Evolutionary conservation across 2,888 invertebrate species (phyloP).

Genomic region (Parnassius apollo): DNA sequence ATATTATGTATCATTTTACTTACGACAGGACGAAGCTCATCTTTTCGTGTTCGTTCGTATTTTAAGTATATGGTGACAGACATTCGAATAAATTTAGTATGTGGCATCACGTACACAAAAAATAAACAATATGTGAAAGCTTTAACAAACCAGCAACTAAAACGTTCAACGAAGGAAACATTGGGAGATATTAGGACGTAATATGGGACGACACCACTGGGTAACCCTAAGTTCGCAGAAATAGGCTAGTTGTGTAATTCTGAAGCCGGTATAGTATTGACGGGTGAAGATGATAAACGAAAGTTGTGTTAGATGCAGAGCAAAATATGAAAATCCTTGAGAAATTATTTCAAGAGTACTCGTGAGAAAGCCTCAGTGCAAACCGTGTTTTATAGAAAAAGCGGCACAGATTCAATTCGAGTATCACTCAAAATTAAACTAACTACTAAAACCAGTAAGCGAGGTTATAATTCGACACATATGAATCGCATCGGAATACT

Average conservation of each 20-base stretch:
- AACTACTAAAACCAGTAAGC: conserved; percentile 76
- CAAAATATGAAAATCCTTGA: conserved; percentile 38
- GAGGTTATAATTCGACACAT: conserved; percentile 65
- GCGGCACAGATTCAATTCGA: conserved; percentile 67
- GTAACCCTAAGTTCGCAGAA: conserved; percentile 6
- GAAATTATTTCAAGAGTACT: conserved; percentile 42
- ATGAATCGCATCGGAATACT: conserved; percentile 48
- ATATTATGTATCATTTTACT: conserved; percentile 6
- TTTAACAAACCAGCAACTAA: conserved; percentile 63
- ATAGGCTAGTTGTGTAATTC: conserved; percentile 15
- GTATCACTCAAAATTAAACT: conserved; percentile 72
- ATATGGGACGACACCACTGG: neutral
- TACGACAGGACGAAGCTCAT: conserved; percentile 20
- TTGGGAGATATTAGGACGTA: neutral
- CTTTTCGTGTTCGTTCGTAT: conserved; percentile 3
- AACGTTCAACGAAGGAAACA: conserved; percentile 18
- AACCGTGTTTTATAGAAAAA: conserved; percentile 58
- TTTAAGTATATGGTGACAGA: conserved; percentile 6
- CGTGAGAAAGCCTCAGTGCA: conserved; percentile 57
- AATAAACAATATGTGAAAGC: conserved; percentile 32
- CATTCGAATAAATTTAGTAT: conserved; percentile 11
- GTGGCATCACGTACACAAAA: conserved; percentile 1
- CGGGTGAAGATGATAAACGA: conserved; percentile 12
- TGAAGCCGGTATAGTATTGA: conserved; percentile 18
- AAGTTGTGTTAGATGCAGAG: conserved; percentile 41